Percentiles rank a stretch among this genome's conserved stretches.
phyloP scores from a whole-genome alignment of 2,888 invertebrate genomes.

The Lucinisca nassula region DNA sequence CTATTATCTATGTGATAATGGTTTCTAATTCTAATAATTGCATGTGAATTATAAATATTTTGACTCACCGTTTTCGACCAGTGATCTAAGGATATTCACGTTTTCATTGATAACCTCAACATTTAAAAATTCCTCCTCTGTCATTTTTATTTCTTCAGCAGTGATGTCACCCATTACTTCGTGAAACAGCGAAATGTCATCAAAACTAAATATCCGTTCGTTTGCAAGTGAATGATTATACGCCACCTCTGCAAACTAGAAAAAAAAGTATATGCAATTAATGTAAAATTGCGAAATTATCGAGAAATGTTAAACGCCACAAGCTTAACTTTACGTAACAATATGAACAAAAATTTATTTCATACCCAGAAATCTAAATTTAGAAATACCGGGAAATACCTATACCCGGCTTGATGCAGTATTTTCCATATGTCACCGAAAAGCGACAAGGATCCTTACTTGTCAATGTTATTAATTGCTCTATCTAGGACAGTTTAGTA shows the following conservation, averaged over 20 bases:
- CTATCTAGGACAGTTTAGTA: no score
- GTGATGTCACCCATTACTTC: neutral
- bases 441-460: no score
- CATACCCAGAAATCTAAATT: neutral
- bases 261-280: neutral
- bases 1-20: no score
- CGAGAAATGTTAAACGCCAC: neutral
- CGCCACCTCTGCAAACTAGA: neutral
- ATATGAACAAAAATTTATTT: no score
- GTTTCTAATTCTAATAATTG: no score
- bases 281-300: neutral
- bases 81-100: neutral
- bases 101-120: neutral
- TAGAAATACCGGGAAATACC: constrained; percentile 20
- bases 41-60: no score
- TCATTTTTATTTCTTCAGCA: neutral
- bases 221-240: neutral
- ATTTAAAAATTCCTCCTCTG: constrained; percentile 15
- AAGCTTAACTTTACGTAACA: no score
- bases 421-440: no score
- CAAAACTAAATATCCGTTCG: neutral
- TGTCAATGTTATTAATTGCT: no score
- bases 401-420: constrained; percentile 11
- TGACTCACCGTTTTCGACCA: constrained; percentile 9
- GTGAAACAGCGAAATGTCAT: neutral